Conservation (phyloP, 2,888 invertebrate species). For the Molanna angustata region DNA sequence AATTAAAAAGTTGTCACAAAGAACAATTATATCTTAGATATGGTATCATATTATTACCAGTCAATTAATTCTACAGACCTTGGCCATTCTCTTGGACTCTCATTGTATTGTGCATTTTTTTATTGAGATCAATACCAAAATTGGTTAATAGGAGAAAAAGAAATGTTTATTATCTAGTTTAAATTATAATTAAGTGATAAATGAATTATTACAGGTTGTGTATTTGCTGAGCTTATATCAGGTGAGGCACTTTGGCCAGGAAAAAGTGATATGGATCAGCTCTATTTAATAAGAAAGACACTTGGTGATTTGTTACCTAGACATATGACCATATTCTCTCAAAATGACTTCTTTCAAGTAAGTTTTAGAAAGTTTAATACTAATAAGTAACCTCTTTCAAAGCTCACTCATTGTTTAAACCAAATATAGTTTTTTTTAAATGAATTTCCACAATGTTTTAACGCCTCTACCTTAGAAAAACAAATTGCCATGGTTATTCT, state of each 20-base stretch:
- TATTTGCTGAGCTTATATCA: conserved; percentile 81
- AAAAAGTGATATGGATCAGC: conserved; percentile 96
- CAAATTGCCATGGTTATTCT: too few species aligned
- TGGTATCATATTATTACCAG: too few species aligned
- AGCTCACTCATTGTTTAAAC: background rate
- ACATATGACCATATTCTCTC: conserved; percentile 94
- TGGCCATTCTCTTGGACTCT: too few species aligned
- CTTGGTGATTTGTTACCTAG: conserved; percentile 90
- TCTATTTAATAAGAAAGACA: conserved; percentile 92
- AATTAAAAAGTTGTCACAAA: too few species aligned
- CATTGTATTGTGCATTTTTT: too few species aligned
- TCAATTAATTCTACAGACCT: too few species aligned
- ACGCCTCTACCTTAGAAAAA: too few species aligned
- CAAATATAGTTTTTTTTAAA: background rate
- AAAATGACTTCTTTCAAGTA: conserved; percentile 86
- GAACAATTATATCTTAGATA: too few species aligned
- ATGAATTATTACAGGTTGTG: conserved; percentile 62
- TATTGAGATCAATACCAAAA: too few species aligned
- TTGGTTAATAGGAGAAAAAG: background rate
- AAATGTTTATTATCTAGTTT: background rate
- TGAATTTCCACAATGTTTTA: too few species aligned
- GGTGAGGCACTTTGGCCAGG: conserved; percentile 98
- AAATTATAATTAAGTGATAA: background rate
- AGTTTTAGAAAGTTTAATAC: too few species aligned
- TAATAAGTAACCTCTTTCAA: conserved; percentile 35